Base-by-base conservation (phyloP, 2,113 vertebrate species). In the Carassius gibelio region DNA sequence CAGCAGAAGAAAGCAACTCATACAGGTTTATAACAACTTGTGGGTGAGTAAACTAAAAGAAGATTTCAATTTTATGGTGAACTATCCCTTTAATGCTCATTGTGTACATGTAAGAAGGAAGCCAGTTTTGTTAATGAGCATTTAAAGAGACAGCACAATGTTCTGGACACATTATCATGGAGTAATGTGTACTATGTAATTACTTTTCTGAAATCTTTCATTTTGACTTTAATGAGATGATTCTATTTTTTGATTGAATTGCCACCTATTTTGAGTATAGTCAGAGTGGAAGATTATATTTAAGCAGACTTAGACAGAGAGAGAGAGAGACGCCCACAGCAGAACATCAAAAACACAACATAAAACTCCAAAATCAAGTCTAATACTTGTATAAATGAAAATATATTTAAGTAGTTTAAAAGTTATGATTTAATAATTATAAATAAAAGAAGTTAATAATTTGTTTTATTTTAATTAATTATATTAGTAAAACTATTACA, bases 221-320 rank as follows among this genome's bases (percentile, higher is more conserved):
- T 23, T 80, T 84, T 9, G 15, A 38, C 30, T 80, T 66, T 50
- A 80, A 66, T 84, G 26, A 79, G 66, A 9, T n/a, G 52, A 57
- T 71, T 74, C 75, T 83, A 80, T 80, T 84, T 83, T 74, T 52
- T 17, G 9, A 15, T 61, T 81, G 19, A 86, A 75, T 57, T 84
- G 48, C n/a, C 8, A 5, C 55, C 72, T 48, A 69, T 52, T 83
- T 30, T 77, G 57, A 68, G 75, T 78, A 55, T 14, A 76, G 77
- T 26, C 72, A 66, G 17, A 68, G 11, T 5, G 13, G 23, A 59
- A 77, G 52, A 81, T 82, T 71, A 86, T 55, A 57, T 23, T 55
- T 59, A 74, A 26, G 52, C 2, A 23, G 23, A 57, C 75, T 57
- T 3, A 61, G 42, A 23, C 48, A 62, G 21, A 23, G 34, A 62